phyloP scores from a whole-genome alignment of 2,113 vertebrate species.

The Megatriorchis doriae region DNA sequence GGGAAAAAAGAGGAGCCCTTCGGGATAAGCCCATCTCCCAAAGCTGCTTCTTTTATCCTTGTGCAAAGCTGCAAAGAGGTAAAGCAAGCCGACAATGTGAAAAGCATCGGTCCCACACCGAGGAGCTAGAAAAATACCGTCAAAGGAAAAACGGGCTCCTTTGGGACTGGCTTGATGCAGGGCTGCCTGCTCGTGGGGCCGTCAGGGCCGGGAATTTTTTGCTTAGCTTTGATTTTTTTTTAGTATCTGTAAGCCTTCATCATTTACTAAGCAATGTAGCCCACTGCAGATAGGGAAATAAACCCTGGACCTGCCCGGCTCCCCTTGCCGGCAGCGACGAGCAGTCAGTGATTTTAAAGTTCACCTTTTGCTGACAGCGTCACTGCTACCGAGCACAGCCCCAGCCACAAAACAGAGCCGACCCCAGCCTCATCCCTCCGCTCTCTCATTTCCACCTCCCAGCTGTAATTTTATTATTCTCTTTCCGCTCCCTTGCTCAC shows the following conservation, averaged over 20 bases:
- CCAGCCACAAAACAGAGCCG: rapidly evolving
- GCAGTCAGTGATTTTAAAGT: neutral
- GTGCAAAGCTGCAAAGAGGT: neutral
- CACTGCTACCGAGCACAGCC: rapidly evolving
- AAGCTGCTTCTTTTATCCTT: neutral
- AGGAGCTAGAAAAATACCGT: neutral
- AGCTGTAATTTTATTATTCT: neutral
- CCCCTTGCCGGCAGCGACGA: neutral
- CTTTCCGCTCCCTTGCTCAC: neutral
- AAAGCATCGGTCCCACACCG: rapidly evolving
- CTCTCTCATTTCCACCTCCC: neutral
- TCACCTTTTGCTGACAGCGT: neutral
- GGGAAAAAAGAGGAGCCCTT: neutral
- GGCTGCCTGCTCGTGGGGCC: neutral
- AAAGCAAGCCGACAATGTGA: neutral
- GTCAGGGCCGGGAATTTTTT: rapidly evolving
- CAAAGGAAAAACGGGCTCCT: neutral
- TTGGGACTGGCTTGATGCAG: neutral
- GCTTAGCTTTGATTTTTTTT: neutral
- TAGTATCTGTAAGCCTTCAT: neutral
- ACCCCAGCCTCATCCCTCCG: neutral
- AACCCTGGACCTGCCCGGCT: neutral
- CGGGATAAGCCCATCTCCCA: neutral
- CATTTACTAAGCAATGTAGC: neutral
- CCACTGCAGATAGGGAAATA: neutral